A percentile compares a stretch with the other conserved stretches of the same genome.
phyloP scores from a whole-genome alignment of 2,113 vertebrate genomes.

The Charadrius vociferus region DNA sequence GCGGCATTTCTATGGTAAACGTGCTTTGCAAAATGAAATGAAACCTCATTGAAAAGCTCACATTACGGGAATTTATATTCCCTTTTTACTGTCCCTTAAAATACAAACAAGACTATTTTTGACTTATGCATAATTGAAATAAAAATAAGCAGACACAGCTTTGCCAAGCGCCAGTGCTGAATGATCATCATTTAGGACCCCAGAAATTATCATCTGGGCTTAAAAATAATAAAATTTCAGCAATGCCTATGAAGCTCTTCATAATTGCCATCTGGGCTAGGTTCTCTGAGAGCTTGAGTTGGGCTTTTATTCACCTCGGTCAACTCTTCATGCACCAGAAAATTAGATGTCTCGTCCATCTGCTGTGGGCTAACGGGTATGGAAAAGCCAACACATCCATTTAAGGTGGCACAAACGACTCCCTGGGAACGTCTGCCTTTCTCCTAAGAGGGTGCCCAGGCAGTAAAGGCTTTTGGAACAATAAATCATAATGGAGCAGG shows the following conservation, averaged over 20 bases:
- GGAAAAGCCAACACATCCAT: neutral
- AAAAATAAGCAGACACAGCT: neutral
- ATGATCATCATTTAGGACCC: neutral
- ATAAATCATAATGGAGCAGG: neutral
- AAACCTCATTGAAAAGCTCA: conserved; percentile 6
- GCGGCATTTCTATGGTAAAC: neutral
- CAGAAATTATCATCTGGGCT: neutral
- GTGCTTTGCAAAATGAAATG: conserved; percentile 14
- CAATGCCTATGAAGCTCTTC: neutral
- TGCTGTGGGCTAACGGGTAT: neutral
- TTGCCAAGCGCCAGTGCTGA: neutral
- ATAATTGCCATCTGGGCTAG: neutral
- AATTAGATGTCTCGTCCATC: conserved; percentile 6
- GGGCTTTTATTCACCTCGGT: neutral
- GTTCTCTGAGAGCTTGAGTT: neutral
- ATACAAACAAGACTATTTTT: conserved; percentile 29
- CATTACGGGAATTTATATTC: conserved; percentile 28
- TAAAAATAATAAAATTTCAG: conserved; percentile 1
- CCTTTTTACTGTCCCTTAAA: conserved; percentile 17
- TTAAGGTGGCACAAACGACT: conserved; percentile 32
- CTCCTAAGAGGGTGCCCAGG: neutral
- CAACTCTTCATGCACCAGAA: neutral
- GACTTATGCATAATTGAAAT: neutral
- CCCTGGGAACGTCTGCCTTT: neutral
- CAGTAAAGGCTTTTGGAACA: neutral